Conservation (phyloP, 23 tunicate species). For the Clavelina lepadiformis region DNA sequence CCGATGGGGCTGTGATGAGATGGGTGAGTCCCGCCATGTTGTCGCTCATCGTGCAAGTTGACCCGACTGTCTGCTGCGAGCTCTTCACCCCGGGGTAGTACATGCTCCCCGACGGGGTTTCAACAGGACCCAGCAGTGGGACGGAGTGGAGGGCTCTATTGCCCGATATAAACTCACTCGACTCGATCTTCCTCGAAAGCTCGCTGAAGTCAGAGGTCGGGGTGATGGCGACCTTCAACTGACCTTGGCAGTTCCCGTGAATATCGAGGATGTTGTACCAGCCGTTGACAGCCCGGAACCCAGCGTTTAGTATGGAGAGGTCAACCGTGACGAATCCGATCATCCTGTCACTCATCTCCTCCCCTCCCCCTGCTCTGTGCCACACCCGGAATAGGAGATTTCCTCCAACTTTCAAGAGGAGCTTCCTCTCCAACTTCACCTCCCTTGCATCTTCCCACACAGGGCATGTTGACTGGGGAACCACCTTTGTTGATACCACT, state of each 20-base stretch:
- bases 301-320: slow-evolving; percentile 51
- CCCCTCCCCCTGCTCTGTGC: slow-evolving; percentile 29
- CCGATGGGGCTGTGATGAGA: not conserved
- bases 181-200: not conserved
- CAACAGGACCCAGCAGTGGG: slow-evolving; percentile 56
- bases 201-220: slow-evolving; percentile 24
- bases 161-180: not conserved
- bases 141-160: slow-evolving; percentile 27
- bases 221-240: slow-evolving; percentile 74
- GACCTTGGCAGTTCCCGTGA: slow-evolving; percentile 87
- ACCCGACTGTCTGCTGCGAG: slow-evolving; percentile 18
- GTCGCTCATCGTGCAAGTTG: slow-evolving; percentile 8
- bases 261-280: slow-evolving; percentile 88
- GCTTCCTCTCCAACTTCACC: slow-evolving; percentile 28
- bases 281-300: slow-evolving; percentile 75
- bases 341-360: slow-evolving; percentile 38
- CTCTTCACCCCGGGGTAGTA: slow-evolving; percentile 56
- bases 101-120: slow-evolving; percentile 89
- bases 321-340: slow-evolving; percentile 86
- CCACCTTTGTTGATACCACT: slow-evolving; percentile 21
- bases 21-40: not conserved
- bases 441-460: slow-evolving; percentile 68
- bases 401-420: slow-evolving; percentile 31
- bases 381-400: slow-evolving; percentile 57
- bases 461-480: slow-evolving; percentile 25